Conservation (phyloP, 1,140 invertebrate genomes). For the Maniola jurtina region DNA sequence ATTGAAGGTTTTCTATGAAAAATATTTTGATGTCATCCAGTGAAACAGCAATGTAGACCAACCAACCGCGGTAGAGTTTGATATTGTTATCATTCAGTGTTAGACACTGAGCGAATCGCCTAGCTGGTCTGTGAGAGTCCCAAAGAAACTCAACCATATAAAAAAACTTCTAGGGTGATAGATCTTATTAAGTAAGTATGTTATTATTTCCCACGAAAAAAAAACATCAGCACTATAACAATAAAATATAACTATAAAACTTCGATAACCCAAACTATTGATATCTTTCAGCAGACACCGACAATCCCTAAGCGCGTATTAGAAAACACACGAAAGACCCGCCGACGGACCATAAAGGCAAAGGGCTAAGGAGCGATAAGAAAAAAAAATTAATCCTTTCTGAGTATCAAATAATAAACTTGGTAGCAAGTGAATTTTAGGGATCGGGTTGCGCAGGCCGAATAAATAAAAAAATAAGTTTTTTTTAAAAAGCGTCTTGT, state of each 20-base stretch:
- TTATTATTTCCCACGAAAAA: neutral
- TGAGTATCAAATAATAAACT: constrained; percentile 78
- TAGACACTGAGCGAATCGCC: no score
- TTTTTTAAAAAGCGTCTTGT: constrained; percentile 16
- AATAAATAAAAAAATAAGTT: constrained; percentile 46
- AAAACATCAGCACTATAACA: neutral
- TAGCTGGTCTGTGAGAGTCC: no score
- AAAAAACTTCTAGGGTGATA: no score
- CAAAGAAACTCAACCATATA: no score
- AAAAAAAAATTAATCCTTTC: constrained; percentile 65
- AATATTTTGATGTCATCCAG: no score
- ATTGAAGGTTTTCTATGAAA: no score
- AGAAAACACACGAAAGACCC: constrained; percentile 46
- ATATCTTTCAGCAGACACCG: constrained; percentile 41
- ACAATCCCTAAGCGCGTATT: constrained; percentile 46
- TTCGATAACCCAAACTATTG: constrained; percentile 14
- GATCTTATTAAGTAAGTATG: no score
- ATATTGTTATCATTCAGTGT: no score
- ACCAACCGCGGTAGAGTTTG: no score
- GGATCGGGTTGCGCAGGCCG: constrained; percentile 65
- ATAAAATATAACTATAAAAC: neutral
- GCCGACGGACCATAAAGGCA: neutral
- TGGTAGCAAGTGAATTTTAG: constrained; percentile 76
- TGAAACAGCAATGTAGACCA: no score
- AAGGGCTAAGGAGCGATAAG: neutral